A percentile compares a stretch with the other conserved stretches of the same genome.
These are phyloP conservation scores for Diprion similis DNA, from an alignment of 1,140 invertebrate species.

Conservation along the genomic window DNA sequence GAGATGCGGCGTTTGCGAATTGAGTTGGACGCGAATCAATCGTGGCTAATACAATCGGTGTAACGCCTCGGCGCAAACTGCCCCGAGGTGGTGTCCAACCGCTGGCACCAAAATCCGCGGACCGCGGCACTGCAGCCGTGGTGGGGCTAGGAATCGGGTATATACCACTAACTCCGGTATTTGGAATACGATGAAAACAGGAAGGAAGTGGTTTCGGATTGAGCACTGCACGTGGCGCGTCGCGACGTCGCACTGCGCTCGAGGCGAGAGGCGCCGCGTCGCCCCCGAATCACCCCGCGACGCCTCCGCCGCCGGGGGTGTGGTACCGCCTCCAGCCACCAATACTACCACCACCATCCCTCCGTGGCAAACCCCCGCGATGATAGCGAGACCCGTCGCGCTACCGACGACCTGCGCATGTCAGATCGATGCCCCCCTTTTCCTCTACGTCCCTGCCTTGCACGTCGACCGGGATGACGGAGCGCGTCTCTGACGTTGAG, in stretches of 20 bases:
- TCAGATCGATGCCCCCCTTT: constrained; percentile 42
- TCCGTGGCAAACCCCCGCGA: constrained; percentile 33
- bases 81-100: neutral
- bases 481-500: neutral
- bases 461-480: neutral
- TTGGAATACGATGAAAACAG: constrained; percentile 19
- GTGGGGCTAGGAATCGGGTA: neutral
- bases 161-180: neutral
- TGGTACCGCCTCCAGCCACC: neutral
- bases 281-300: constrained; percentile 39
- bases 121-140: neutral
- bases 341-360: constrained; percentile 32
- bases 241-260: constrained; percentile 62
- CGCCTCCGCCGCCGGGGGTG: constrained; percentile 23
- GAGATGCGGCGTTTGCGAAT: no score
- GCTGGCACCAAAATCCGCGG: no score
- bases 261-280: constrained; percentile 53
- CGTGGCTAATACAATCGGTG: no score
- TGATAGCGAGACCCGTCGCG: neutral
- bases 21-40: no score
- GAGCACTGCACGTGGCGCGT: constrained; percentile 60
- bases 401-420: constrained; percentile 31
- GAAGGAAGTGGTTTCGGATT: constrained; percentile 37
- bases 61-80: neutral
- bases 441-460: constrained; percentile 21